Base-by-base conservation (phyloP, 2,113 vertebrate genomes). In the Apeltes quadracus region DNA sequence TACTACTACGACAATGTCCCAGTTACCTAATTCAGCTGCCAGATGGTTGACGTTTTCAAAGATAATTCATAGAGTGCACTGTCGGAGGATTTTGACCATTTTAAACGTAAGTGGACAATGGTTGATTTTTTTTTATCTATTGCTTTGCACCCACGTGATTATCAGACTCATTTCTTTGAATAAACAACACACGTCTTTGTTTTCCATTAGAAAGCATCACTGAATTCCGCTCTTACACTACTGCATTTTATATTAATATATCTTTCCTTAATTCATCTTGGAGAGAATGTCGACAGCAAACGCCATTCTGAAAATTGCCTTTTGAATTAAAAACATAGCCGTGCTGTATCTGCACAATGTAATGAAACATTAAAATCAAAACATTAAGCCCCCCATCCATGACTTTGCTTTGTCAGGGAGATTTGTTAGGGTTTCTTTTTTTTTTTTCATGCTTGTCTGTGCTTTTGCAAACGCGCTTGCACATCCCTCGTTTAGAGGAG, bases 401-500 rank as follows among this genome's bases (percentile, higher is more conserved):
- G 69, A 67, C 51, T 82, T 77, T 75, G 73, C 63, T 78, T 54
- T 71, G 72, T 70, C 38, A 11, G 62, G 34, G 69, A 61, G 34
- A 75, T 59, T 9, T 44, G 15, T n/a, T n/a, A n/a, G n/a, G n/a
- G n/a, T 32, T 32, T 32, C 5, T 5, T 32, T 32, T 32, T 55
- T 75, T 79, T 76, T 84, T 73, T 81, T 43, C 50, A 68, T 64
- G 67, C 72, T 55, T 53, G 59, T 66, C 70, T 59, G 59, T 78
- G 54, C 48, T 74, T 78, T 53, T 48, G 41, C 57, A 69, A 82
- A 69, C 16, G 18, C 36, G 23, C 80, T 73, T 62, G 76, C 75
- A 78, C 69, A 75, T 70, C 44, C 56, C 75, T 79, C 82, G 63
- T 83, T 93, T 92, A 79, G 84, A 87, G 83, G 86, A 79, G 76